Base-by-base conservation (phyloP, 2,888 invertebrate species). In the Unio pictorum region DNA sequence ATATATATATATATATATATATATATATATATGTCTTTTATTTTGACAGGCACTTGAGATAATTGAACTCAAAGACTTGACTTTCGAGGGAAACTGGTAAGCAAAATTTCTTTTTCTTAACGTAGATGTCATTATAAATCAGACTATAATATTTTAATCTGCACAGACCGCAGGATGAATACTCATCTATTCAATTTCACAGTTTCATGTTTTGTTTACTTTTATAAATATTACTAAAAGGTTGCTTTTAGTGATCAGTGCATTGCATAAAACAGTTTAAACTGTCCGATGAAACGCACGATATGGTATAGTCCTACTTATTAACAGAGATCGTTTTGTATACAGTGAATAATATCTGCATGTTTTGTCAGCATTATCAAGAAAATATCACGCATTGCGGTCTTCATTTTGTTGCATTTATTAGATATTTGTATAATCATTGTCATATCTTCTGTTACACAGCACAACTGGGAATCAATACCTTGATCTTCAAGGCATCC, bases 51-150 rank as follows among this genome's bases (percentile, higher is more conserved):
- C 83, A 15, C 69, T 87, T 23, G 73, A 68, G n/a, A 81, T 88
- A 8, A 87, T 86, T 76, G 87, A 88, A 63, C 64, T 88, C 66
- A 86, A 86, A 67, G 86, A 81, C 61, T 72, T 80, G 73, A 65
- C 70, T 4, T 86, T 85, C 66, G 80, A 65, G 59, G 72, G 68
- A 61, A 62, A 68, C 61, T 74, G 76, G 74, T 75, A 61, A 56
- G 67, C 17, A 56, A 5, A 4, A 4, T 30, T 30, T 30, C 4
- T 30, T 26, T 26, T 18, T 30, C 4, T 30, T 30, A 11, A 59
- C 17, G 26, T 59, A 59, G 11, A 59, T 59, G 28, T n/a, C 30
- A 1, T 3, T 62, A 28, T 45, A 30, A 30, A 30, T 30, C 30
- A 30, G 30, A 4, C 30, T 30, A 30, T 4, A 4, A 30, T 30